Evolutionary conservation across 2,113 vertebrate genomes (phyloP).

Genomic region (Sander vitreus): DNA sequence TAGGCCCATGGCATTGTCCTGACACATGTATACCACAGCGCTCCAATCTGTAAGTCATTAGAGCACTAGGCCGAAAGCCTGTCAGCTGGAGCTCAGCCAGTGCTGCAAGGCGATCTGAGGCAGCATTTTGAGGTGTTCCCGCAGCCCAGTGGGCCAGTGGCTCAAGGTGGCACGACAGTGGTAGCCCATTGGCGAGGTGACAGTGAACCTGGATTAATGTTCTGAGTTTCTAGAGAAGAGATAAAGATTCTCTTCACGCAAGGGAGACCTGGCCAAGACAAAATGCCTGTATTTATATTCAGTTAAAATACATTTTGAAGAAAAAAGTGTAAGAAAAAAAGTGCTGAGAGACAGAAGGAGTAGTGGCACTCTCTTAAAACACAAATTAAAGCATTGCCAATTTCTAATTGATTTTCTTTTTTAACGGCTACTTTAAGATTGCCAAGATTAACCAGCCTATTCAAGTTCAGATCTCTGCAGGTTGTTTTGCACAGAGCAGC

Average conservation of each 20-base stretch:
- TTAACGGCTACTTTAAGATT: constrained; percentile 32
- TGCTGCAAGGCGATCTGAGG: constrained; percentile 86
- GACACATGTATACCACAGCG: constrained; percentile 85
- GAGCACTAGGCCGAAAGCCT: constrained; percentile 85
- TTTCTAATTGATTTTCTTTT: constrained; percentile 46
- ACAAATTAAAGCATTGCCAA: constrained; percentile 37
- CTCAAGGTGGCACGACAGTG: constrained; percentile 78
- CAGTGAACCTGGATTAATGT: constrained; percentile 70
- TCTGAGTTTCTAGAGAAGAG: constrained; percentile 10
- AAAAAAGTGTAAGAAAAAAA: neutral
- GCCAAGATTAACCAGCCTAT: constrained; percentile 33
- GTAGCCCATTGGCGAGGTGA: constrained; percentile 84
- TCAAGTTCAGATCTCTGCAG: constrained; percentile 21
- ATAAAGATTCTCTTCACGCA: constrained; percentile 17
- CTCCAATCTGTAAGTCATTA: constrained; percentile 95
- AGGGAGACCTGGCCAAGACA: neutral
- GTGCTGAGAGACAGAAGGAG: constrained; percentile 4
- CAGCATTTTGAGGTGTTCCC: constrained; percentile 64
- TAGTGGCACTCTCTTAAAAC: constrained; percentile 37
- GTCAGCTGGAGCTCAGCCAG: constrained; percentile 89
- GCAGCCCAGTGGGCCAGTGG: constrained; percentile 42
- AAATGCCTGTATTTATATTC: neutral
- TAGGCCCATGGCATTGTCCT: constrained; percentile 84
- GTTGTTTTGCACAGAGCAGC: constrained; percentile 12
- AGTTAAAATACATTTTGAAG: constrained; percentile 9